A percentile compares a stretch with the other conserved stretches of the same genome.
Evolutionary conservation across 2,888 invertebrate species (phyloP).

Genomic region (Lottia scabra): DNA sequence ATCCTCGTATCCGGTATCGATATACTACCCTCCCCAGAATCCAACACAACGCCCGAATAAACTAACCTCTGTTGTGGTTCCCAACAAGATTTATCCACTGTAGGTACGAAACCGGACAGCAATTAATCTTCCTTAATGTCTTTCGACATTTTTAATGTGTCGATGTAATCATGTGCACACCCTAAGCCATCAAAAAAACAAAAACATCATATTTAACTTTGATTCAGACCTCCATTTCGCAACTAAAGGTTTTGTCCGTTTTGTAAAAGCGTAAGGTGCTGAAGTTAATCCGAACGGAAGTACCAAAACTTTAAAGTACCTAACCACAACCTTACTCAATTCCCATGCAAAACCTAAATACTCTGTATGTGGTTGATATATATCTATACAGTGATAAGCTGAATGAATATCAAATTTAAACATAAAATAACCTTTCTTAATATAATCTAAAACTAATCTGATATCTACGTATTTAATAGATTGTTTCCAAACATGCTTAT

Average conservation of each 20-base stretch:
- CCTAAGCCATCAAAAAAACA: constrained; percentile 30
- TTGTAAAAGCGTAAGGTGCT: constrained; percentile 20
- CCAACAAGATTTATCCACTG: too few species aligned
- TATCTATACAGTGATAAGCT: constrained; percentile 20
- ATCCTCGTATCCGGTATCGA: constrained; percentile 15
- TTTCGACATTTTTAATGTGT: not conserved
- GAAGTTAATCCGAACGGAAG: constrained; percentile 24
- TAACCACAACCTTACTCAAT: not conserved
- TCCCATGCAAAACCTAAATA: constrained; percentile 19
- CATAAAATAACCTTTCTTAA: constrained; percentile 7
- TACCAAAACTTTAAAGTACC: constrained; percentile 23
- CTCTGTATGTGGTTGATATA: constrained; percentile 15
- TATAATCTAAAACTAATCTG: constrained; percentile 8
- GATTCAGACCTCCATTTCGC: constrained; percentile 19
- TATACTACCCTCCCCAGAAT: constrained; percentile 13
- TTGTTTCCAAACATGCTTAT: constrained; percentile 21
- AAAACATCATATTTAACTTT: constrained; percentile 21
- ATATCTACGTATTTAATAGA: constrained; percentile 24
- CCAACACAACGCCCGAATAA: constrained; percentile 17
- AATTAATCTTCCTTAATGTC: constrained; percentile 17
- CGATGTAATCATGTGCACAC: constrained; percentile 1
- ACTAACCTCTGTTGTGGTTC: constrained; percentile 21
- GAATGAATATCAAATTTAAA: constrained; percentile 19
- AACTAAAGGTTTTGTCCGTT: constrained; percentile 22
- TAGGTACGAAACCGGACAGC: constrained; percentile 21